Evolutionary conservation across 2,888 invertebrate genomes (phyloP), one percentile per base, ranked within the genome.

Genomic region (Drosophila mettleri): DNA sequence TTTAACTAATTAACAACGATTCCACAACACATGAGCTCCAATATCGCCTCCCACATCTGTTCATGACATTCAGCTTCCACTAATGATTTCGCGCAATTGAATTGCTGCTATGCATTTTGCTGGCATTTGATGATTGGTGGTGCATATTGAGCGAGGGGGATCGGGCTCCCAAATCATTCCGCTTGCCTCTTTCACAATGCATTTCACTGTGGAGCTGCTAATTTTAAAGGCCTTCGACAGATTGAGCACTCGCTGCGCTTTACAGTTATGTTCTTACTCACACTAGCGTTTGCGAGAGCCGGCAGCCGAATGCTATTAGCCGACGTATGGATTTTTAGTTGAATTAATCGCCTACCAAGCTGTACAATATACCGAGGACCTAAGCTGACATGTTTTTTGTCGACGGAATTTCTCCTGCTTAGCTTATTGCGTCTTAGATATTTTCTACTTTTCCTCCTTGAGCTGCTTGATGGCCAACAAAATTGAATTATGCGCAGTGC

Each of bases 111-210:
- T 29, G 5, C 24, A 29, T n/a, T 36, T 24, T 9, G 2, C 16
- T 3, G 55, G 29, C 16, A 51, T 33, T 1, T 14, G 20, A 0
- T 24, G 48, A 22, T 33, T 53, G 12, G 6, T 4, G 0, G 48
- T 10, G 8, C 36, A 24, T 4, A 22, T 3, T 3, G 46, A n/a
- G n/a, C n/a, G n/a, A n/a, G n/a, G n/a, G n/a, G n/a, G n/a, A n/a
- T n/a, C n/a, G n/a, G n/a, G n/a, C n/a, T 27, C 34, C 64, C 75
- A 74, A 0, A 75, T 55, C 0, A 69, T n/a, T 22, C 58, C 70
- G 7, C 53, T 45, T 9, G 60, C 69, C 10, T 74, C 65, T 8
- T 57, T 55, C 6, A 73, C 39, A 46, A 74, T 63, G 36, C 6
- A 18, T 16, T 54, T 53, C 52, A 69, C 65, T 1, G 70, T 74